Evolutionary conservation across 1,140 invertebrate genomes (phyloP), one percentile per base, ranked within the genome.

Genomic region (Ceratina australensis): DNA sequence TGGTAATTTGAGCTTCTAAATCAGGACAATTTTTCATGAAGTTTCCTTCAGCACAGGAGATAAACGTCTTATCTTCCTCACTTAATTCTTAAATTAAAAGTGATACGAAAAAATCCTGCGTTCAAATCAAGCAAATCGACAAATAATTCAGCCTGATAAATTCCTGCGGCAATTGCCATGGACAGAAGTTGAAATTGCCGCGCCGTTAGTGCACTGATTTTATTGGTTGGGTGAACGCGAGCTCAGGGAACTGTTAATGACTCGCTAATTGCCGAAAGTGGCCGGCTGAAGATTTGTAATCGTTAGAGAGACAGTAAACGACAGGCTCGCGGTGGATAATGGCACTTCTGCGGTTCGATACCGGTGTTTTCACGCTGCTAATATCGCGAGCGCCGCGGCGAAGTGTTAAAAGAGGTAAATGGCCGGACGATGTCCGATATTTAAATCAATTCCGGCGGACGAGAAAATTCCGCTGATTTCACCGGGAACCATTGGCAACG

Each of bases 231-330:
- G 10, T 7, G 33, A 49, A 61, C 54, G n/a, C 47, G 47, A 42
- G 57, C 20, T 33, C 57, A 54, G 47, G 57, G 57, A 77, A 24
- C 57, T 42, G 57, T 68, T 77, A 77, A 77, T 71, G 74, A 77
- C 74, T 77, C 67, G 74, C 74, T 77, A 77, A 77, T 77, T 77
- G 74, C 74, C 57, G 50, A 63, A 77, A 77, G 74, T 77, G 67
- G 26, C 49, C 47, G 49, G 57, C 15, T 18, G 49, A 77, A 77
- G 74, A 77, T 77, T 77, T 77, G 67, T 77, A 77, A 77, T 77
- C 74, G 57, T 77, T 77, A 77, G 66, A 77, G 74, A 42, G 74
- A 71, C 74, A 71, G 66, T 28, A 61, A 77, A 77, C 74, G 74
- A 77, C 74, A 71, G 67, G 16, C 74, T 42, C 66, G 74, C 66